These are phyloP conservation scores for Leptopilina clavipes DNA, from an alignment of 1,140 invertebrate genomes.

Conservation along the genomic window DNA sequence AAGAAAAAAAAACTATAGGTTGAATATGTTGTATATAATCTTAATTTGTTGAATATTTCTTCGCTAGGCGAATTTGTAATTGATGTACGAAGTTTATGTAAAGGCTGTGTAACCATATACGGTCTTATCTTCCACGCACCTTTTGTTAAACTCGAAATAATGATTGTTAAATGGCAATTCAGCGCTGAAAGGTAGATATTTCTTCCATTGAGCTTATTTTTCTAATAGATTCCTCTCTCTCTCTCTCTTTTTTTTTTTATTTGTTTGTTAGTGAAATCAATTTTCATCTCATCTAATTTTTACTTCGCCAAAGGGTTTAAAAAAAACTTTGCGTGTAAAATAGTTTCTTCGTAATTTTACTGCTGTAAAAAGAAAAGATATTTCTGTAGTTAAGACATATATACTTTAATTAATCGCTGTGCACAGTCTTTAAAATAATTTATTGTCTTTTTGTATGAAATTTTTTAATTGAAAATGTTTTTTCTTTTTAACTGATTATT, in stretches of 20 bases:
- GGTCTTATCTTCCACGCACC: conserved; percentile 53
- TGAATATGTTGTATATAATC: conserved; percentile 29
- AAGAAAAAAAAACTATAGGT: neutral
- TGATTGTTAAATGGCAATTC: conserved; percentile 35
- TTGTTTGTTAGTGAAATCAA: neutral
- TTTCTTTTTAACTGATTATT: neutral
- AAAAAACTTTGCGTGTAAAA: neutral
- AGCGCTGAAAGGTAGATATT: conserved; percentile 38
- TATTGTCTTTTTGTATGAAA: neutral
- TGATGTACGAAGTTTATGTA: conserved; percentile 52
- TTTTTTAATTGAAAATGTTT: neutral
- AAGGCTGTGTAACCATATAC: conserved; percentile 56
- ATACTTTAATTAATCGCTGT: neutral
- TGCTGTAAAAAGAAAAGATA: neutral
- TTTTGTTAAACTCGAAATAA: conserved; percentile 47
- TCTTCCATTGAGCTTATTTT: conserved; percentile 35
- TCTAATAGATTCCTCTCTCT: neutral
- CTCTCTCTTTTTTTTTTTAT: too few species aligned
- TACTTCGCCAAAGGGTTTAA: neutral
- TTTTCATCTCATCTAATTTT: neutral
- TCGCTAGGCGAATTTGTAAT: conserved; percentile 49
- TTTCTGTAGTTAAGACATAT: neutral
- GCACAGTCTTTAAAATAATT: conserved; percentile 29
- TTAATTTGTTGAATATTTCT: conserved; percentile 40
- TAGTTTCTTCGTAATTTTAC: neutral